Base-by-base conservation (phyloP, 2,113 vertebrate genomes). In the Lampris megalopsis region DNA sequence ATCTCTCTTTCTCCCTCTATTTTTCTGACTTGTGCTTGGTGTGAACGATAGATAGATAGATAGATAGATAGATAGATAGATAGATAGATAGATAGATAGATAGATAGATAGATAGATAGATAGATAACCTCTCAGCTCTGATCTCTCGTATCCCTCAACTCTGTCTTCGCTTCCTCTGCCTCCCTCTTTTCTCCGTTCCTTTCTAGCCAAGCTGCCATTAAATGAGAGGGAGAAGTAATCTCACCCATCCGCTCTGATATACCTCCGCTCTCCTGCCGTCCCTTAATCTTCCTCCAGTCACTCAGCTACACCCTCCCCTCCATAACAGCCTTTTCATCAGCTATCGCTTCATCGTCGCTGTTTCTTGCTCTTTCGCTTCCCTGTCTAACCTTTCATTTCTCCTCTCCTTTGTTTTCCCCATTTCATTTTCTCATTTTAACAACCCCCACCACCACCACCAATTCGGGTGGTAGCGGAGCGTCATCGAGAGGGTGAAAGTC, bases 351-450 rank as follows among this genome's bases (percentile, higher is more conserved):
- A 24, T n/a, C 11, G 7, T 41, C 37, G 3, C 57, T 7, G 68
- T 49, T 66, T 7, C 5, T 38, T 43, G 68, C 59, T 75, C 43
- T 45, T 10, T 73, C 45, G 42, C 80, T 79, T 69, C 48, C 49
- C 36, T 38, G 41, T 83, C 63, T 57, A 10, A 11, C 48, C 58
- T 49, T 74, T 74, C 74, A 58, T 64, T 76, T 75, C 9, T 38
- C 37, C 36, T 63, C 45, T 24, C 54, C 63, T 85, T 71, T 78
- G 71, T 73, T 82, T 79, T 81, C 75, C 53, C 71, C 62, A 71
- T 80, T 83, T 77, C 63, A 48, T 62, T 45, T 48, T 57, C 41
- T 37, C 43, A 2, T 63, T 66, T 52, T 64, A 9, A 24, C 24
- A 24, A 24, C 59, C 73, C 75, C 73, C 2, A 4, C 9, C 41